Base-by-base conservation (phyloP, 1,140 invertebrate genomes). In the Tetramorium parvispinum region DNA sequence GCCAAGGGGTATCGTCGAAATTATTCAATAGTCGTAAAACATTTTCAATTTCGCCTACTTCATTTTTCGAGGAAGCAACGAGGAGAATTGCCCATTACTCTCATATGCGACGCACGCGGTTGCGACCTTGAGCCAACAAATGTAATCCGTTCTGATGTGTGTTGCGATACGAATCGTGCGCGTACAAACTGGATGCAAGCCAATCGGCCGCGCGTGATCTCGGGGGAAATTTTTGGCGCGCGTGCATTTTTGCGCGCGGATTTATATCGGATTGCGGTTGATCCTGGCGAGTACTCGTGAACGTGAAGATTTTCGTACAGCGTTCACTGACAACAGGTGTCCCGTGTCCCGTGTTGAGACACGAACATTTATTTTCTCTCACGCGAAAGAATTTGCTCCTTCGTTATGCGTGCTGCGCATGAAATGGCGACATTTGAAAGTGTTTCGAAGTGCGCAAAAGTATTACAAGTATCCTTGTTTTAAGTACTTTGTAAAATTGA, bases 41-140 rank as follows among this genome's bases (percentile, higher is more conserved):
- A 83, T 85, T 85, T 59, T 3, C 27, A 43, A 49, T 24, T 40
- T 63, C 8, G 10, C 5, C 24, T 37, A 18, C n/a, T 27, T 57
- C 51, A 6, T 40, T 66, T 46, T n/a, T 51, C 27, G 18, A 7
- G 51, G n/a, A 40, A 59, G 63, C 24, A 68, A 51, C 10, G 63
- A 61, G 43, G 63, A 61, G 43, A 87, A 76, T 78, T 65, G 13
- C 51, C 49, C 40, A 51, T 40, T 37, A 87, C 24, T 21, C 24
- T 63, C 18, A 11, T 37, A 53, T 71, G 63, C 51, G 49, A 49
- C 65, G 70, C 81, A 76, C 66, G 51, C 32, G 61, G 55, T 18
- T 73, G 18, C 73, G 70, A 76, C 89, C 89, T 89, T 90, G 89
- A 90, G 87, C 85, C 73, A 65, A 49, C 53, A 24, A n/a, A 24